phyloP scores from a whole-genome alignment of 2,888 invertebrate species.

The Eupeodes latifasciatus region DNA sequence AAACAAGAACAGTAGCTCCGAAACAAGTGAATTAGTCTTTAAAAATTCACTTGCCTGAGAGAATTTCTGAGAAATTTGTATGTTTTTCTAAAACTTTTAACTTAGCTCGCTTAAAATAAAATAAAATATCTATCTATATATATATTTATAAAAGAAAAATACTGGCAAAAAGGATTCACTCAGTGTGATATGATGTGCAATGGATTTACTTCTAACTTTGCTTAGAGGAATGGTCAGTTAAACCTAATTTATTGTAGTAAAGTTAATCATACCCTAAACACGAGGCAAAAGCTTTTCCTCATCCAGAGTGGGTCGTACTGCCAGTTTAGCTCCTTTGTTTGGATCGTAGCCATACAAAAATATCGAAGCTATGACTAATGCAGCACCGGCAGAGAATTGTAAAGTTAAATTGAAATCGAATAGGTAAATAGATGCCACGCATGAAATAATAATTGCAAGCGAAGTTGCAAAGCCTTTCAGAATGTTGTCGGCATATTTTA shows the following conservation, averaged over 20 bases:
- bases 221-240: conserved; percentile 34
- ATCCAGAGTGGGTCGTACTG: conserved; percentile 48
- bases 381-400: conserved; percentile 94
- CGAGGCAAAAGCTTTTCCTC: conserved; percentile 70
- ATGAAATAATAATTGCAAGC: conserved; percentile 97
- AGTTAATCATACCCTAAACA: conserved; percentile 36
- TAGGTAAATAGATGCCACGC: conserved; percentile 95
- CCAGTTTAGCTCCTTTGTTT: conserved; percentile 78
- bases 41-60: background rate
- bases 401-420: conserved; percentile 94
- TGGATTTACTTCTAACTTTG: conserved; percentile 32
- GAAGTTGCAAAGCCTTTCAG: conserved; percentile 99
- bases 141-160: conserved; percentile 33
- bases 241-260: conserved; percentile 44
- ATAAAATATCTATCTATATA: background rate
- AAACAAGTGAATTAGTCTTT: background rate
- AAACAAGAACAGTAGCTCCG: no score
- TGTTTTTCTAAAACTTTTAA: background rate
- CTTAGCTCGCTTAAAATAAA: background rate
- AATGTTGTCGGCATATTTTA: conserved; percentile 99
- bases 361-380: conserved; percentile 96
- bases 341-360: conserved; percentile 96
- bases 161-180: conserved; percentile 48
- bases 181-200: conserved; percentile 57
- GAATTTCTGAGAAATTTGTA: background rate